Conservation (phyloP, 2,888 invertebrate species). For the Cantharis flavilabris region DNA sequence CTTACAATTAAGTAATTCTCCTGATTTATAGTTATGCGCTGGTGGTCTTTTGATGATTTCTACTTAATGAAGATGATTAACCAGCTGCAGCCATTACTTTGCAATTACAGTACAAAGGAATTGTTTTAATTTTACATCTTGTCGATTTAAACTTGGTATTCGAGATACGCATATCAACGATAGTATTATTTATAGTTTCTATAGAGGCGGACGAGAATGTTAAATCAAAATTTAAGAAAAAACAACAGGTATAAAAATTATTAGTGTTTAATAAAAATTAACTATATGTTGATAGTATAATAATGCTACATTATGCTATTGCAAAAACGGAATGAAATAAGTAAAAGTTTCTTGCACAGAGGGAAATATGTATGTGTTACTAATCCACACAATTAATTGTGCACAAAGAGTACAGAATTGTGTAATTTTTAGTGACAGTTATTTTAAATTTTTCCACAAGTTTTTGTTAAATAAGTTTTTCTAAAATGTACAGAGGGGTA, state of each 20-base stretch:
- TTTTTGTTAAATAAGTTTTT: no score
- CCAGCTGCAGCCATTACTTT: conserved; percentile 22
- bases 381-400: no score
- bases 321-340: no score
- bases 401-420: no score
- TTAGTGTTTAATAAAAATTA: no score
- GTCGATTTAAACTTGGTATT: not conserved
- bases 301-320: no score
- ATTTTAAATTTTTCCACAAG: no score
- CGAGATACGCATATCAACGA: not conserved
- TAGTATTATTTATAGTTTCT: not conserved
- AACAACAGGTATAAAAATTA: not conserved
- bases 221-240: not conserved
- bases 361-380: no score
- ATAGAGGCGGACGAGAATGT: not conserved
- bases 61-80: conserved; percentile 28
- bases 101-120: conserved; percentile 2
- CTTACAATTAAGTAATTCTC: conserved; percentile 11
- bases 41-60: conserved; percentile 26
- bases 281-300: no score
- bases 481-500: no score
- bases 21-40: conserved; percentile 28
- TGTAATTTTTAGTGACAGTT: no score
- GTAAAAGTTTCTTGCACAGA: no score
- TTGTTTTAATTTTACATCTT: not conserved